phyloP scores from a whole-genome alignment of 2,113 vertebrate species.

The Cyrtonyx montezumae region DNA sequence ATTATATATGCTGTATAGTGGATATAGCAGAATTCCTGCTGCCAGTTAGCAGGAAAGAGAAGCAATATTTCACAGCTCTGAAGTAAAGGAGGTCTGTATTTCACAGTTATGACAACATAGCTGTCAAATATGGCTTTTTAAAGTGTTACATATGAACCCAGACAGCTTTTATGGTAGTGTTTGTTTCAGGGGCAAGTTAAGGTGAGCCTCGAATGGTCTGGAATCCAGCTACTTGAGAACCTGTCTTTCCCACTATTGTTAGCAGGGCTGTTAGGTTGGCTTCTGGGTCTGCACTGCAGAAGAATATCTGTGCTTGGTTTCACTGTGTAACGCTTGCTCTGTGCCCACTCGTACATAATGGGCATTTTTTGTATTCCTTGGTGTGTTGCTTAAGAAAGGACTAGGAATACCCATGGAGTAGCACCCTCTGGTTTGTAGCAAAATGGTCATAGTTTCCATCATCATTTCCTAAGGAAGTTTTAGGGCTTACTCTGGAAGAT shows the following conservation, averaged over 20 bases:
- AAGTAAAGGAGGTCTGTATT: conserved; percentile 22
- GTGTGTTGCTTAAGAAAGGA: background rate
- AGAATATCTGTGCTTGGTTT: background rate
- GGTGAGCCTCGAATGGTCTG: background rate
- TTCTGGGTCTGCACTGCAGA: background rate
- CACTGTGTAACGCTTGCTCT: rapidly evolving
- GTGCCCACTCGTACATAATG: rapidly evolving
- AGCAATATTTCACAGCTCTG: conserved; percentile 23
- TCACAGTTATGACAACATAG: conserved; percentile 33
- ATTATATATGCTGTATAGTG: background rate
- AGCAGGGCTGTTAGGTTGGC: background rate
- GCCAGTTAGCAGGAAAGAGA: conserved; percentile 34
- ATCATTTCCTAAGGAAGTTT: background rate
- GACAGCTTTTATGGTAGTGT: conserved; percentile 21
- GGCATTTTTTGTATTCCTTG: background rate
- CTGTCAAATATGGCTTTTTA: conserved; percentile 31
- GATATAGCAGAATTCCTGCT: conserved; percentile 28
- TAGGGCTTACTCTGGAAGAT: background rate
- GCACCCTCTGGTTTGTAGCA: background rate
- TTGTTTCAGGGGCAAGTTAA: conserved; percentile 26
- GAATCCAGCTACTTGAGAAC: conserved; percentile 25
- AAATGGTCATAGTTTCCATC: background rate
- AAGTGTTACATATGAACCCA: conserved; percentile 31
- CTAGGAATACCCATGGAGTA: too few relatives aligned
- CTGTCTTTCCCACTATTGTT: background rate